phyloP scores from a whole-genome alignment of 2,797 vertebrate genomes.

The Lepilemur ruficaudatus region DNA sequence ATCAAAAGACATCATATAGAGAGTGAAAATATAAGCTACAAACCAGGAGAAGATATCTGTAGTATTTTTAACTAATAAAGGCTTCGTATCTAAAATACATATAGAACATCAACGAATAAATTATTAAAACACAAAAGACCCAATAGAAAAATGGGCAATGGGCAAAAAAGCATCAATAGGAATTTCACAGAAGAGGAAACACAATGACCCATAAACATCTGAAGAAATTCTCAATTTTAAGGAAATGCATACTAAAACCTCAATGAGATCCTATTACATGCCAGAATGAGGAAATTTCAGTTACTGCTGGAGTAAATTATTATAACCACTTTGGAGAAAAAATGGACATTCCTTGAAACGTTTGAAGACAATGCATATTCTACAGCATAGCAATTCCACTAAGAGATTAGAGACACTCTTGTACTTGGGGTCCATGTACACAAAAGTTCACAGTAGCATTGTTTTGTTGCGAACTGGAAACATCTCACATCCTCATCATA shows the following conservation, averaged over 20 bases:
- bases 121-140: not conserved
- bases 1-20: not conserved
- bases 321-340: not conserved
- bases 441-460: not conserved
- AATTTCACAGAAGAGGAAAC: not conserved
- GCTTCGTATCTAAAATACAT: not conserved
- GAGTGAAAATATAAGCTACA: not conserved
- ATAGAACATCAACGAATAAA: not conserved
- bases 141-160: not conserved
- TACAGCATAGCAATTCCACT: not conserved
- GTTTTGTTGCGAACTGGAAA: not conserved
- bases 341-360: not conserved
- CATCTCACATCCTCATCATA: not conserved
- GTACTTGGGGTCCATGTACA: fast-evolving
- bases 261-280: not conserved
- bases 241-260: not conserved
- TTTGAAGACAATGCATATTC: not conserved
- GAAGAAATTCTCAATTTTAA: not conserved
- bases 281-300: not conserved
- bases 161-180: not conserved
- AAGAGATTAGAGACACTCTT: not conserved
- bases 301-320: not conserved
- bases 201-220: not conserved
- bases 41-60: not conserved
- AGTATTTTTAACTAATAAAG: not conserved